These are phyloP conservation scores for Callosobruchus maculatus DNA, from an alignment of 2,888 invertebrate genomes.

Conservation along the genomic window DNA sequence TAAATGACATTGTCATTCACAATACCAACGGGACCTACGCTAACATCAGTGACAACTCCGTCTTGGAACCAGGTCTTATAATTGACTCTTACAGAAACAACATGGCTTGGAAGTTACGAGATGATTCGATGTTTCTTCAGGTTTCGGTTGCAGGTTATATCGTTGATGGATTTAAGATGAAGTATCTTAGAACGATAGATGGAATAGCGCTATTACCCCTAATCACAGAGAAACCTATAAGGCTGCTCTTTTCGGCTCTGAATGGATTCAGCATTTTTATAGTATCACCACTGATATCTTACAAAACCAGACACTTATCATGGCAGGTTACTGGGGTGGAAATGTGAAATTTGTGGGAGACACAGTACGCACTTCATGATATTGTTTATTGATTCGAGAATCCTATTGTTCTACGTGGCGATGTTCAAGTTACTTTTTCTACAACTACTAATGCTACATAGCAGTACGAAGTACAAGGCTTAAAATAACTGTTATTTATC, in stretches of 20 bases:
- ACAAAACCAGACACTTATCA: conserved; percentile 52
- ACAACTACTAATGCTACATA: too few species aligned
- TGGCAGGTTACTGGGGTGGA: conserved; percentile 32
- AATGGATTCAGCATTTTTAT: conserved; percentile 51
- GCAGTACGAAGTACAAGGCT: too few species aligned
- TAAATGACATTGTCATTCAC: conserved; percentile 70
- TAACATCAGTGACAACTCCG: conserved; percentile 68
- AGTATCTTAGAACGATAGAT: conserved; percentile 59
- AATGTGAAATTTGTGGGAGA: conserved; percentile 45
- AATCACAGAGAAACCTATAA: conserved; percentile 20
- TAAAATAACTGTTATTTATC: too few species aligned
- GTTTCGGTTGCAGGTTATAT: conserved; percentile 57
- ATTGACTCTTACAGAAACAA: conserved; percentile 63
- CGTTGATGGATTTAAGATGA: conserved; percentile 51
- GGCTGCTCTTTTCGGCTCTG: conserved; percentile 36
- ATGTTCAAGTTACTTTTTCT: too few species aligned
- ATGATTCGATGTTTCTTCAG: conserved; percentile 63
- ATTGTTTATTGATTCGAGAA: too few species aligned
- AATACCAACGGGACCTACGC: conserved; percentile 61
- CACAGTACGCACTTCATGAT: conserved; percentile 61
- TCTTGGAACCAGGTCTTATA: conserved; percentile 65
- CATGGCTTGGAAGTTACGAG: conserved; percentile 67
- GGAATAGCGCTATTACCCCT: conserved; percentile 67
- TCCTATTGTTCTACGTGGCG: too few species aligned
- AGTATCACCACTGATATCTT: conserved; percentile 59